phyloP scores from a whole-genome alignment of 2,888 invertebrate species.

The Cremastinae sp. region DNA sequence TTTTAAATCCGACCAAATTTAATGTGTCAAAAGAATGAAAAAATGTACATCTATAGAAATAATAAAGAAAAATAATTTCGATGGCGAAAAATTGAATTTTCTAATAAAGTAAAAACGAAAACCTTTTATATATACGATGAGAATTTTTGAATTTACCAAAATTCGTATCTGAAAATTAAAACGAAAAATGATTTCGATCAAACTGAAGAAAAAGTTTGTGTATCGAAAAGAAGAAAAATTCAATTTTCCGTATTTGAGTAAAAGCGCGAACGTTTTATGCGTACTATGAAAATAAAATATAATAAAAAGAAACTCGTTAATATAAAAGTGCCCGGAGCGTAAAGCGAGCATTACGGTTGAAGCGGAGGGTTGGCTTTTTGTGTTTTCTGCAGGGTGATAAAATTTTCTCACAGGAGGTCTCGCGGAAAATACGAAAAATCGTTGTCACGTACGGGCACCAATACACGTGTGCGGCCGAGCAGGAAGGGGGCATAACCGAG shows the following conservation, averaged over 20 bases:
- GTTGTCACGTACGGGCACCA: constrained; percentile 36
- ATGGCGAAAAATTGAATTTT: too few species aligned
- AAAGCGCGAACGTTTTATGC: neutral
- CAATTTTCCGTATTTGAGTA: constrained; percentile 1
- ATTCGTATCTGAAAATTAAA: too few species aligned
- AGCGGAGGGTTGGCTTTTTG: constrained; percentile 1
- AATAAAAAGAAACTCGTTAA: constrained; percentile 63
- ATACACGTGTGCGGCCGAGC: neutral
- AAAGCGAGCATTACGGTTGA: constrained; percentile 32
- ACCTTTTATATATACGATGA: too few species aligned
- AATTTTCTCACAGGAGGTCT: constrained; percentile 66
- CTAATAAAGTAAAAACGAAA: too few species aligned
- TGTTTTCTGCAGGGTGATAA: constrained; percentile 59
- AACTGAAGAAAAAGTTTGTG: too few species aligned
- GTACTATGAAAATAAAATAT: constrained; percentile 22
- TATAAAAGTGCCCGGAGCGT: constrained; percentile 49
- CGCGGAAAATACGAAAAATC: constrained; percentile 66
- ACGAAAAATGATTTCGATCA: too few species aligned
- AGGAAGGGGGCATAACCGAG: constrained; percentile 20
- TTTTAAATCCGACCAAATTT: too few species aligned
- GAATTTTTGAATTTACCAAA: too few species aligned
- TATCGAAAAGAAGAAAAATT: too few species aligned
- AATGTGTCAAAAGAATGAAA: too few species aligned
- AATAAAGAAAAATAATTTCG: too few species aligned
- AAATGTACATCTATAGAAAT: too few species aligned